phyloP scores from a whole-genome alignment of 2,888 invertebrate genomes.

The Gymnosoma rotundatum region DNA sequence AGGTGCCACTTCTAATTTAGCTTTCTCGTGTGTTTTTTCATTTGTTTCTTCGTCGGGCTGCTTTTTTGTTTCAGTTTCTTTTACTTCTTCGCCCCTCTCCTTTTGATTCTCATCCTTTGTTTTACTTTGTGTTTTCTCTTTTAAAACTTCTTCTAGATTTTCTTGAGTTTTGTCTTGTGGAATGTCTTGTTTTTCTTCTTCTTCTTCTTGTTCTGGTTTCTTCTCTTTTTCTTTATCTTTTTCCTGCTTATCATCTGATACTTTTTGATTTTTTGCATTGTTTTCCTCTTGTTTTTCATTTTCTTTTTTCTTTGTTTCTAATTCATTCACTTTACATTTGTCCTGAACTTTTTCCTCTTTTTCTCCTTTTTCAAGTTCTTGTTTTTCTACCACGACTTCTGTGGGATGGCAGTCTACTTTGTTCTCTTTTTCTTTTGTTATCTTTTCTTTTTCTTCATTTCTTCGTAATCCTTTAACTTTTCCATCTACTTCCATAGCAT shows the following conservation, averaged over 20 bases:
- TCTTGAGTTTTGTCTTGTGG: constrained; percentile 43
- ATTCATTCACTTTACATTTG: constrained; percentile 33
- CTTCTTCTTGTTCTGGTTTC: neutral
- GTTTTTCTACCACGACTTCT: constrained; percentile 72
- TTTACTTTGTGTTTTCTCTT: constrained; percentile 18
- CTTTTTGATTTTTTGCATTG: constrained; percentile 36
- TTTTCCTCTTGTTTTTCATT: constrained; percentile 6
- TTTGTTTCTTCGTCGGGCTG: constrained; percentile 9
- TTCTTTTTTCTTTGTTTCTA: constrained; percentile 30
- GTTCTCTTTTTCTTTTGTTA: constrained; percentile 70
- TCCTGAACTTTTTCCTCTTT: constrained; percentile 71
- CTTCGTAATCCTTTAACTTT: neutral
- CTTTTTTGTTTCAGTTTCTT: constrained; percentile 43
- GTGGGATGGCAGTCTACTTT: constrained; percentile 56
- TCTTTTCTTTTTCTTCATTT: constrained; percentile 39
- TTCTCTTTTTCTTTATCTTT: constrained; percentile 28
- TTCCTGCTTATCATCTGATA: constrained; percentile 17
- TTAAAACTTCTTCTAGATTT: neutral
- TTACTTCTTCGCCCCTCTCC: neutral
- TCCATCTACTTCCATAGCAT: constrained; percentile 31
- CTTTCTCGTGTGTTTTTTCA: constrained; percentile 31
- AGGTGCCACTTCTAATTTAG: constrained; percentile 53
- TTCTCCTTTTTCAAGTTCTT: constrained; percentile 74
- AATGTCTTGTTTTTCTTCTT: constrained; percentile 47
- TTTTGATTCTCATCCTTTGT: constrained; percentile 20